Evolutionary conservation across 2,113 vertebrate species (phyloP).

Genomic region (Oophaga pumilio): DNA sequence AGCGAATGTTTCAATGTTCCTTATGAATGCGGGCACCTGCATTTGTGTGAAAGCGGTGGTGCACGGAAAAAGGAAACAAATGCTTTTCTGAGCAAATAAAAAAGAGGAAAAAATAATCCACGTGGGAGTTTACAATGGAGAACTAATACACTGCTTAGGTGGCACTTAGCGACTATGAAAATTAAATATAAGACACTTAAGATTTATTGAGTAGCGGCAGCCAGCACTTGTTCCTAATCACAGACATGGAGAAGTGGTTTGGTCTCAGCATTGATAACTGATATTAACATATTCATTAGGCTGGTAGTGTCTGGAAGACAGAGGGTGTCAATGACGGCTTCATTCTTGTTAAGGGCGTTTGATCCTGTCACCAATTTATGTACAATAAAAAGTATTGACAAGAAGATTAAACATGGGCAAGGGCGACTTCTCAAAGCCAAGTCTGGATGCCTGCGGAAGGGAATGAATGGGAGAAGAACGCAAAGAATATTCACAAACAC

Average conservation of each 20-base stretch:
- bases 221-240: conserved; percentile 29
- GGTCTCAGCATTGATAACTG: conserved; percentile 36
- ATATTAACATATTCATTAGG: conserved; percentile 56
- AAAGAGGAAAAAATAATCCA: conserved; percentile 29
- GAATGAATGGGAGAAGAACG: conserved; percentile 21
- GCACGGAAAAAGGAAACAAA: conserved; percentile 30
- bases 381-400: conserved; percentile 50
- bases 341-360: conserved; percentile 46
- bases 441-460: conserved; percentile 45
- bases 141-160: conserved; percentile 10
- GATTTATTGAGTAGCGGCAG: conserved; percentile 38
- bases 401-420: conserved; percentile 44
- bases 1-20: background rate
- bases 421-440: conserved; percentile 36
- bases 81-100: conserved; percentile 20
- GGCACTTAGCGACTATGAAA: conserved; percentile 36
- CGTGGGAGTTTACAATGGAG: conserved; percentile 17
- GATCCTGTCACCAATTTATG: conserved; percentile 47
- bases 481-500: conserved; percentile 28
- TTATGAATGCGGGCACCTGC: conserved; percentile 12
- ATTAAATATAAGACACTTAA: conserved; percentile 28
- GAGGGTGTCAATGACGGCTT: conserved; percentile 40
- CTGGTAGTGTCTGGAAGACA: conserved; percentile 21
- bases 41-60: conserved; percentile 29
- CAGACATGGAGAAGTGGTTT: conserved; percentile 40